phyloP scores from a whole-genome alignment of 2,888 invertebrate genomes.

The Zonitis immaculata region DNA sequence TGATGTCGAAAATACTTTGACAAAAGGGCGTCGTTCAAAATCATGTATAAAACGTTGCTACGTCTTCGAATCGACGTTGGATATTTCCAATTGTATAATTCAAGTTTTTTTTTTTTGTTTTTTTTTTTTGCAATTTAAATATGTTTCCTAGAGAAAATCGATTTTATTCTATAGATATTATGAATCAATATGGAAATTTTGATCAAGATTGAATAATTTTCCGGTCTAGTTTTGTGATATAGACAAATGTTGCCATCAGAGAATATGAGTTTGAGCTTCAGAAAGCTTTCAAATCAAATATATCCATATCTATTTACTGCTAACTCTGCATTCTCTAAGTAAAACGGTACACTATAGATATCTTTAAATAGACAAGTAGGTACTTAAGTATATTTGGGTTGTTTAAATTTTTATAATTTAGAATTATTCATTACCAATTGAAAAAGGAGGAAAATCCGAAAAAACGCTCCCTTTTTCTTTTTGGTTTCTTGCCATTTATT shows the following conservation, averaged over 20 bases:
- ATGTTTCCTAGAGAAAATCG: background rate
- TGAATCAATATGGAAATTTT: slow-evolving; percentile 17
- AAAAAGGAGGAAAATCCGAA: background rate
- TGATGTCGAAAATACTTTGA: slow-evolving; percentile 1
- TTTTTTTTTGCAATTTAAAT: background rate
- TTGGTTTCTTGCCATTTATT: too few species aligned
- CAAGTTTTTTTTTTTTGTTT: background rate
- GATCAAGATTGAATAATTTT: slow-evolving; percentile 17
- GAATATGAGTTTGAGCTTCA: background rate
- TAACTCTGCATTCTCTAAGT: background rate
- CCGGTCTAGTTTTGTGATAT: slow-evolving; percentile 2
- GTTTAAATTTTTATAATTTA: too few species aligned
- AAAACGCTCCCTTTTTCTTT: too few species aligned
- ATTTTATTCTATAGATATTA: background rate
- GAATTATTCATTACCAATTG: background rate
- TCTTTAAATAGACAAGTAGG: too few species aligned
- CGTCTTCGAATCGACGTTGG: background rate
- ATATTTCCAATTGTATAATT: background rate
- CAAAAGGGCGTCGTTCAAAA: slow-evolving; percentile 4
- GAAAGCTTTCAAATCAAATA: background rate
- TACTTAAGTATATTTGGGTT: too few species aligned
- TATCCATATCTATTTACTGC: background rate
- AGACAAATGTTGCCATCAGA: background rate
- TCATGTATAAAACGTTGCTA: background rate
- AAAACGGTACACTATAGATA: background rate